Evolutionary conservation across 2,888 invertebrate species (phyloP), one percentile per base, ranked within the genome.

Genomic region (Tenthredo amoena): DNA sequence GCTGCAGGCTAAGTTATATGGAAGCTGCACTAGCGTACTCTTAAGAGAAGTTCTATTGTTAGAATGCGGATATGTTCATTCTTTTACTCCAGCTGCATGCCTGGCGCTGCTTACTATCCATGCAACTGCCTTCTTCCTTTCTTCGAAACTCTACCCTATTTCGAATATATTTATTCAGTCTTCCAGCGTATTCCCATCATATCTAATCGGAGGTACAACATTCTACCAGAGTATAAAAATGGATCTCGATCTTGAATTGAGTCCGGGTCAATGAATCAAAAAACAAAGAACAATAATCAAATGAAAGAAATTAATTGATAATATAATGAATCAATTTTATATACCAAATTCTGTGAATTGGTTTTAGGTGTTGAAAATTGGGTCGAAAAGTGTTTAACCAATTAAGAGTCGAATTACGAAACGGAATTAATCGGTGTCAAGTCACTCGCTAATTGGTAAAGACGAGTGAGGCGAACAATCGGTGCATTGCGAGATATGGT

Each of bases 21-120:
- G 81, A 83, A 85, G 68, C 84, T 84, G 62, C 76, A 58, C 65
- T 76, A 81, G 58, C 43, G 86, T 81, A 83, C 76, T 87, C 79
- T 86, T 88, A 87, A 87, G 86, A 86, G 89, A 89, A 87, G 88
- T 87, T 88, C 88, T 86, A 87, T 89, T 88, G 89, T 89, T 87
- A 87, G 82, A 88, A 86, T 88, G 86, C 86, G 87, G 86, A 87
- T 87, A 81, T 77, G 79, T 84, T 77, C 55, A 55, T 76, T 43
- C 65, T 77, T 86, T 74, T 87, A 85, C 86, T 81, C 62, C 77
- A 26, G 58, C n/a, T 79, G 71, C 74, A 58, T 84, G 84, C 81
- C 84, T 85, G 76, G 18, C 50, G 71, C 37, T 77, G 58, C 34
- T 68, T 72, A 76, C 84, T 79, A 58, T 62, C 79, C n/a, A 82